phyloP scores from a whole-genome alignment of 1,140 invertebrate genomes.

The Oncopodura yosiiana region DNA sequence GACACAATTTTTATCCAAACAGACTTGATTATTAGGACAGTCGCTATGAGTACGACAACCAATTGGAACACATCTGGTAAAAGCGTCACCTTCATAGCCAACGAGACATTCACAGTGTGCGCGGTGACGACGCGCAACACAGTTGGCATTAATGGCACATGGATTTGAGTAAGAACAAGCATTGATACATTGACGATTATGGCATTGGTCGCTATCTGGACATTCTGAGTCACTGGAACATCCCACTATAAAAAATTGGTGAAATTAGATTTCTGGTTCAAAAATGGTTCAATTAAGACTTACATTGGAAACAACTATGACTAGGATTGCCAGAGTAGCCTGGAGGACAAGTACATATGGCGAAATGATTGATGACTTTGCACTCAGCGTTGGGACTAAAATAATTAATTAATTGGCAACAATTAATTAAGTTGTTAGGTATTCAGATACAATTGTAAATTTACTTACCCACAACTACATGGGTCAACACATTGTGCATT shows the following conservation, averaged over 20 bases:
- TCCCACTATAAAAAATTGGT: conserved; percentile 31
- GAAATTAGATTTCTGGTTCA: not conserved
- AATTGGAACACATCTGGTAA: conserved; percentile 50
- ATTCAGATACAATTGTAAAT: too few species aligned
- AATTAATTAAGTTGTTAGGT: too few species aligned
- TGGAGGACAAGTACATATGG: conserved; percentile 60
- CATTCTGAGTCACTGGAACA: conserved; percentile 40
- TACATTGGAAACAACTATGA: conserved; percentile 10
- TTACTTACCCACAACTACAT: conserved; percentile 76
- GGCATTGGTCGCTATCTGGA: conserved; percentile 60
- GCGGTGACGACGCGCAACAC: conserved; percentile 39
- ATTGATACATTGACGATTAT: conserved; percentile 49
- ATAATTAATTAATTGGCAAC: conserved; percentile 5
- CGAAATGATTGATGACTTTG: conserved; percentile 65
- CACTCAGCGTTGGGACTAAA: conserved; percentile 59
- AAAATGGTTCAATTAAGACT: not conserved
- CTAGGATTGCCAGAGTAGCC: conserved; percentile 23
- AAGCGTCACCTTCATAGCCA: conserved; percentile 44
- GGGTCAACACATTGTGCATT: conserved; percentile 67
- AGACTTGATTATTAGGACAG: conserved; percentile 71
- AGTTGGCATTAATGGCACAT: conserved; percentile 66
- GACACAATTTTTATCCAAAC: conserved; percentile 72
- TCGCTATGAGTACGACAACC: conserved; percentile 80
- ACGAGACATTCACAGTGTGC: conserved; percentile 34
- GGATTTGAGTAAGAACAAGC: conserved; percentile 39